Evolutionary conservation across 53 echinoderm and acorn worm genomes (phyloP).

Genomic region (Mesocentrotus franciscanus): DNA sequence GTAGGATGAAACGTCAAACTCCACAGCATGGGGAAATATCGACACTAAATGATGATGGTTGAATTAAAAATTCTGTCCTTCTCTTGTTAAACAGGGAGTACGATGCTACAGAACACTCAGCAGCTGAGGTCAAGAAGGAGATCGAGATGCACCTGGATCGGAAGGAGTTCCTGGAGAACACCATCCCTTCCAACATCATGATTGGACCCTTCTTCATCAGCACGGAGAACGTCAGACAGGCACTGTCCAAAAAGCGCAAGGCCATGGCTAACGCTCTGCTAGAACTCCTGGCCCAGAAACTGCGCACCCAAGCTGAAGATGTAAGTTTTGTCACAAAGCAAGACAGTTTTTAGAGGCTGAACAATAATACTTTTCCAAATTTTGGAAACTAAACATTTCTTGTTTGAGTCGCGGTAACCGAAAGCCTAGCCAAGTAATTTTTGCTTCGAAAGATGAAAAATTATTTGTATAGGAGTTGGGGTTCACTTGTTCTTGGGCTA

Average conservation of each 20-base stretch:
- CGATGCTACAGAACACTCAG: slow-evolving; percentile 93
- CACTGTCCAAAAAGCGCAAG: slow-evolving; percentile 95
- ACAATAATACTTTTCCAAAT: too few relatives aligned
- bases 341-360: too few relatives aligned
- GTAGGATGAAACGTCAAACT: too few relatives aligned
- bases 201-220: slow-evolving; percentile 98
- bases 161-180: slow-evolving; percentile 93
- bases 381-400: too few relatives aligned
- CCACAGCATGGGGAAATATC: too few relatives aligned
- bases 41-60: too few relatives aligned
- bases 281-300: slow-evolving; percentile 94
- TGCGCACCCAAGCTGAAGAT: slow-evolving; percentile 95
- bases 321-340: slow-evolving; percentile 72
- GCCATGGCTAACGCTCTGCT: slow-evolving; percentile 98
- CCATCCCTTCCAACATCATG: slow-evolving; percentile 92
- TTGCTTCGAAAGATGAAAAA: too few relatives aligned
- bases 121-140: slow-evolving; percentile 98
- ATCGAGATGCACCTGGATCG: slow-evolving; percentile 91
- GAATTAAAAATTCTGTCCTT: too few relatives aligned
- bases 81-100: slow-evolving; percentile 79
- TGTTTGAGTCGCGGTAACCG: too few relatives aligned
- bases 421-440: too few relatives aligned
- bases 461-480: too few relatives aligned
- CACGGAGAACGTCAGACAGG: slow-evolving; percentile 97
- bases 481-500: too few relatives aligned